phyloP scores from a whole-genome alignment of 2,797 vertebrate genomes.

The Percopsis omiscomaycus region DNA sequence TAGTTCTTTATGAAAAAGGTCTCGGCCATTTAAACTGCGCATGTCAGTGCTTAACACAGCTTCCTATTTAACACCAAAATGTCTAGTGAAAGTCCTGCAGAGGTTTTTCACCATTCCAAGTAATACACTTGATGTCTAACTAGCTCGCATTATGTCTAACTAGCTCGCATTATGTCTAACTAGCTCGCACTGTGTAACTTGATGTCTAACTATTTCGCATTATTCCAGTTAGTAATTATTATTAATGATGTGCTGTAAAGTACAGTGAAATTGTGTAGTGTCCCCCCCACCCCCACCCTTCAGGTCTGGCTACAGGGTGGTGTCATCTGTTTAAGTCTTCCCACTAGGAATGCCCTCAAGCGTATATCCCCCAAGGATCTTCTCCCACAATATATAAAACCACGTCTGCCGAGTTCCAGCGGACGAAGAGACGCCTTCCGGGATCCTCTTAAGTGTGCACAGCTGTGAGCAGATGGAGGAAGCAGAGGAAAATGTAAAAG shows the following conservation, averaged over 20 bases:
- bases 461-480: conserved; percentile 56
- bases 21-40: neutral
- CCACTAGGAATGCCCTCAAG: conserved; percentile 49
- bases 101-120: neutral
- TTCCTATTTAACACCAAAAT: neutral
- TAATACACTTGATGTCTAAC: neutral
- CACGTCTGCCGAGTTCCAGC: conserved; percentile 46
- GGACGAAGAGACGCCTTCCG: conserved; percentile 40
- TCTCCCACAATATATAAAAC: conserved; percentile 55
- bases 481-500: conserved; percentile 52
- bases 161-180: too few relatives aligned
- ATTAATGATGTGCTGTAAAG: conserved; percentile 7
- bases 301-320: conserved; percentile 52
- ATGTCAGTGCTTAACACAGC: neutral
- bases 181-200: too few relatives aligned
- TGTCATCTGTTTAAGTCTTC: conserved; percentile 78
- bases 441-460: conserved; percentile 51
- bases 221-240: too few relatives aligned
- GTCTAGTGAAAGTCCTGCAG: neutral
- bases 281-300: conserved; percentile 26
- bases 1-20: neutral
- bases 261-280: conserved; percentile 61
- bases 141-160: too few relatives aligned
- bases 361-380: conserved; percentile 56
- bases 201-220: too few relatives aligned